Base-by-base conservation (phyloP, 2,113 vertebrate species). In the Salvelinus alpinus region DNA sequence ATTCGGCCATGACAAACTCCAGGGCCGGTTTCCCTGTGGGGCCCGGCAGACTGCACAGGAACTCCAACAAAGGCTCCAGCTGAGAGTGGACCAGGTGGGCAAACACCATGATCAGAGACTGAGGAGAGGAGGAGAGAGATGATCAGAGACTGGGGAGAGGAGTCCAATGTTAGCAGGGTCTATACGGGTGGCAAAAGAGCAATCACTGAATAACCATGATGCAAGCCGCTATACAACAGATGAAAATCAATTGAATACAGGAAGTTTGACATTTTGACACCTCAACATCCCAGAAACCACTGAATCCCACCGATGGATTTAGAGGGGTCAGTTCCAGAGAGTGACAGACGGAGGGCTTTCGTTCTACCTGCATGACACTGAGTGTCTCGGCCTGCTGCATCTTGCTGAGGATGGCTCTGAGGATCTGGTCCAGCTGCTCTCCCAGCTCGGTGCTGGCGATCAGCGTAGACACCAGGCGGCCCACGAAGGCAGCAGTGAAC, bases 371-470 rank as follows among this genome's bases (percentile, higher is more conserved):
- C 98, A 99, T 99, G 67, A 99, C 98, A 24, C 96, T 99, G 76
- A 99, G 96, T 0, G 97, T 98, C 92, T 99, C 97, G 0, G 97
- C 98, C 86, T 99, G 98, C 64, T 99, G 98, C 98, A 99, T 99
- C 90, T 99, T 99, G 92, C 97, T 99, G 79, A 99, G 95, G 82
- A 99, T 96, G 0, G 96, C 97, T 65, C 98, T 91, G 66, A 99
- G 92, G 84, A 99, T 98, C 92, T 99, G 98, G 88, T 99, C 98
- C 87, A 99, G 93, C 79, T 96, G 97, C 31, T 99, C 97, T 16
- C 97, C 97, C 38, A 99, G 93, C 84, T 98, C 94, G 1, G 95
- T 96, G 54, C 98, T 97, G 0, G 97, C 93, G 86, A 99, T 98
- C 13, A 99, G 94, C 1, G 97, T 98, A 81, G 98, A 99, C 78